These are phyloP conservation scores for Xenopus laevis DNA, from an alignment of 2,113 vertebrate species.

Conservation along the genomic window DNA sequence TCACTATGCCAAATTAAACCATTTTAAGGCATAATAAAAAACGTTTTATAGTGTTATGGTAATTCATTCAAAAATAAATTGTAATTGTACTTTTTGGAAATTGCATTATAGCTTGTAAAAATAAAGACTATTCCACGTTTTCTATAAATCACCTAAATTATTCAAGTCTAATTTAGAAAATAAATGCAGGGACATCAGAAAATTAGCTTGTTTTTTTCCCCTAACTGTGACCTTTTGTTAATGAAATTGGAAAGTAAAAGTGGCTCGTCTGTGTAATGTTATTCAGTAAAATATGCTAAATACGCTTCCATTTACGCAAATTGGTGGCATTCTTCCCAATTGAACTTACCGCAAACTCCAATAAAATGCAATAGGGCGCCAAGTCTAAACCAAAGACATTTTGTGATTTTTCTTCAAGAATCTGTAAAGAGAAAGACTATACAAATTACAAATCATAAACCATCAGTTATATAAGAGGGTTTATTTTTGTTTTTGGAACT, in stretches of 20 bases:
- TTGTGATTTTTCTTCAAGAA: constrained; percentile 15
- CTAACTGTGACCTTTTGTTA: constrained; percentile 37
- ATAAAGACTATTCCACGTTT: neutral
- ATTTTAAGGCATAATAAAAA: neutral
- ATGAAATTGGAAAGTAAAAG: constrained; percentile 31
- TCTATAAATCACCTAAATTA: neutral
- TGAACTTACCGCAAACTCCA: constrained; percentile 34
- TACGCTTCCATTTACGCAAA: constrained; percentile 33
- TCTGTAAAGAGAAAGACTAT: constrained; percentile 2
- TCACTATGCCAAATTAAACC: neutral
- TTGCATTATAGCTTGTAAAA: constrained; percentile 27
- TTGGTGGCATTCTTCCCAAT: constrained; percentile 27
- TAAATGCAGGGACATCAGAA: constrained; percentile 25
- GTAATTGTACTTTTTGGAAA: neutral
- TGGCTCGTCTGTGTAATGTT: constrained; percentile 25
- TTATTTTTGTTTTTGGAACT: no score
- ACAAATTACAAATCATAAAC: no score
- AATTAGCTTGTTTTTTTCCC: constrained; percentile 16
- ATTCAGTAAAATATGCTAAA: constrained; percentile 19
- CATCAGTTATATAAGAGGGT: no score
- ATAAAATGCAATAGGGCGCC: constrained; percentile 41
- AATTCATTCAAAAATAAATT: neutral
- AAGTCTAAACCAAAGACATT: constrained; percentile 40
- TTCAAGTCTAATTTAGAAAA: constrained; percentile 31
- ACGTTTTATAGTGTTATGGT: neutral